Percentiles rank a stretch among this genome's conserved stretches.
phyloP scores from a whole-genome alignment of 2,113 vertebrate genomes.

The Heloderma charlesbogerti region DNA sequence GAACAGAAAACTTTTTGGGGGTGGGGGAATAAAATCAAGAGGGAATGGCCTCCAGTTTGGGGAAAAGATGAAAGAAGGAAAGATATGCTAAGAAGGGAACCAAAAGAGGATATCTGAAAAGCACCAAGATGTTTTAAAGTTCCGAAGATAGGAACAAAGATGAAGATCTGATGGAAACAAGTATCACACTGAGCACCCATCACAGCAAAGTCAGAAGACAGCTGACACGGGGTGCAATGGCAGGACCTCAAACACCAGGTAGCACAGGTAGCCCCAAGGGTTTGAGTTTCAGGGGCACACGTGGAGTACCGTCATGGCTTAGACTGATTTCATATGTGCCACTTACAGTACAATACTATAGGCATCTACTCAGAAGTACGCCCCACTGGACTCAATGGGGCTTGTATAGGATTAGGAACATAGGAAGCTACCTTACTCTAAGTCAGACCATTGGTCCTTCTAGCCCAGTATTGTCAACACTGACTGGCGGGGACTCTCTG shows the following conservation, averaged over 20 bases:
- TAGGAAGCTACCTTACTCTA: too few species aligned
- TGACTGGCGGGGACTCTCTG: too few species aligned
- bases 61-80: background rate
- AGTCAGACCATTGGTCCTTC: too few species aligned
- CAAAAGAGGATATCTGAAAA: background rate
- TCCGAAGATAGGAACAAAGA: background rate
- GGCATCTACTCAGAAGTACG: too few species aligned
- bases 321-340: background rate
- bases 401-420: too few species aligned
- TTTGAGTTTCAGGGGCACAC: background rate
- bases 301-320: too few species aligned
- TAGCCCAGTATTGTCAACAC: too few species aligned
- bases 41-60: background rate
- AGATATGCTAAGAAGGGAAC: background rate
- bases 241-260: too few species aligned
- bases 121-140: background rate
- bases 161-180: background rate
- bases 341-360: background rate
- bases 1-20: constrained; percentile 25
- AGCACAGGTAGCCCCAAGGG: background rate
- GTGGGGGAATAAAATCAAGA: constrained; percentile 54
- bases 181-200: background rate
- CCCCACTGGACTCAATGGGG: too few species aligned
- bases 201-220: background rate
- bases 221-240: background rate